phyloP scores from a whole-genome alignment of 1,140 invertebrate genomes.

The Frieseomelitta varia region DNA sequence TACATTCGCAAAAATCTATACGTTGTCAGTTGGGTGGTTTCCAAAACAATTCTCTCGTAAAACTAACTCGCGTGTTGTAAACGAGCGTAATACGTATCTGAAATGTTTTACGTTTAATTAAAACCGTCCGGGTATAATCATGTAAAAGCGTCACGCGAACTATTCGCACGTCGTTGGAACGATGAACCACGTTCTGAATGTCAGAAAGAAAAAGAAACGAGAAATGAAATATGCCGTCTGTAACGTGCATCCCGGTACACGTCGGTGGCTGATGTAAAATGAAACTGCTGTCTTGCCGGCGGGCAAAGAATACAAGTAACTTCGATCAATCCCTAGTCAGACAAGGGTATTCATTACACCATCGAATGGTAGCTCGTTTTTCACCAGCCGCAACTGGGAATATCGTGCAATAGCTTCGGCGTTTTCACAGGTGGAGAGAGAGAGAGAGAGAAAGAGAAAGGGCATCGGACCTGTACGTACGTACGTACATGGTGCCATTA shows the following conservation, averaged over 20 bases:
- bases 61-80: too few species aligned
- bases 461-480: neutral
- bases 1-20: neutral
- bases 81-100: neutral
- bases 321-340: slow-evolving; percentile 30
- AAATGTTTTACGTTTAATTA: slow-evolving; percentile 15
- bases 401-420: slow-evolving; percentile 4
- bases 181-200: neutral
- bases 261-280: neutral
- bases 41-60: neutral
- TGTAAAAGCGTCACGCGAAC: neutral
- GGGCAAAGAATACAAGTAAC: slow-evolving; percentile 31
- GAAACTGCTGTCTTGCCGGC: neutral
- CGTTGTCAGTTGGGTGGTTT: neutral
- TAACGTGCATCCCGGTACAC: neutral
- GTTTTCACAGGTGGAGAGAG: neutral
- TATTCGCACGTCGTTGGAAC: neutral
- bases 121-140: neutral
- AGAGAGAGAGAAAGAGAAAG: too few species aligned
- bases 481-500: neutral
- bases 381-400: neutral
- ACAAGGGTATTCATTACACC: slow-evolving; percentile 28
- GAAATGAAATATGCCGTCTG: neutral
- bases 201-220: neutral
- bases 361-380: slow-evolving; percentile 36